These are phyloP conservation scores for Neogobius melanostomus DNA, from an alignment of 2,113 vertebrate genomes.

Conservation along the genomic window DNA sequence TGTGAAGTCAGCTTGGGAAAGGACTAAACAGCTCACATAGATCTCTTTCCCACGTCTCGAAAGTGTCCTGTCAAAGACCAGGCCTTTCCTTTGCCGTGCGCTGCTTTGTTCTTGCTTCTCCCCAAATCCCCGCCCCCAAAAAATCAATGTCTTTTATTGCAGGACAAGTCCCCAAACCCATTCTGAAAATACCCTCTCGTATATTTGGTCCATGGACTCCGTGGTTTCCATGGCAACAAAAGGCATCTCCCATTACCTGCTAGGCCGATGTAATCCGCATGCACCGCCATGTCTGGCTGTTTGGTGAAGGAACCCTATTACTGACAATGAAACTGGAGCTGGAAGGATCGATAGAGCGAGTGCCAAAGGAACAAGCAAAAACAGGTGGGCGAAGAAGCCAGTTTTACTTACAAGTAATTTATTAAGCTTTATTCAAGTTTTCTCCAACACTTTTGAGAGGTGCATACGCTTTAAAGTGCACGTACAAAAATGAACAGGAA, in stretches of 20 bases:
- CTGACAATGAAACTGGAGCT: neutral
- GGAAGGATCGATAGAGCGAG: neutral
- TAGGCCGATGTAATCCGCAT: neutral
- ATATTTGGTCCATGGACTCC: neutral
- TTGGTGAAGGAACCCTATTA: slow-evolving; percentile 11
- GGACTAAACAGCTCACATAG: too few species aligned
- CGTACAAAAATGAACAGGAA: too few species aligned
- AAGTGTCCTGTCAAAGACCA: too few species aligned
- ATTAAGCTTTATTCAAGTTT: neutral
- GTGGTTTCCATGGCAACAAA: slow-evolving; percentile 21
- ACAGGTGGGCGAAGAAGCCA: too few species aligned
- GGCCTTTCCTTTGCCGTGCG: neutral
- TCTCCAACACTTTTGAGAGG: neutral
- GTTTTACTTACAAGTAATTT: too few species aligned
- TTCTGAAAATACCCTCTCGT: neutral
- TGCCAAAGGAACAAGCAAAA: neutral
- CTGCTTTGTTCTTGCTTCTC: neutral
- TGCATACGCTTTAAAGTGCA: neutral
- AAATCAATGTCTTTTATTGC: slow-evolving; percentile 17
- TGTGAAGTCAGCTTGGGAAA: too few species aligned
- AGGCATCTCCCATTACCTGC: slow-evolving; percentile 3
- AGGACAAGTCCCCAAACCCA: neutral
- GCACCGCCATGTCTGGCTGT: slow-evolving; percentile 17
- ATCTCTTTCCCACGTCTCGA: too few species aligned
- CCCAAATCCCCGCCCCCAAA: neutral